Evolutionary conservation across 2,888 invertebrate genomes (phyloP).

Genomic region (Coleophora deauratella): DNA sequence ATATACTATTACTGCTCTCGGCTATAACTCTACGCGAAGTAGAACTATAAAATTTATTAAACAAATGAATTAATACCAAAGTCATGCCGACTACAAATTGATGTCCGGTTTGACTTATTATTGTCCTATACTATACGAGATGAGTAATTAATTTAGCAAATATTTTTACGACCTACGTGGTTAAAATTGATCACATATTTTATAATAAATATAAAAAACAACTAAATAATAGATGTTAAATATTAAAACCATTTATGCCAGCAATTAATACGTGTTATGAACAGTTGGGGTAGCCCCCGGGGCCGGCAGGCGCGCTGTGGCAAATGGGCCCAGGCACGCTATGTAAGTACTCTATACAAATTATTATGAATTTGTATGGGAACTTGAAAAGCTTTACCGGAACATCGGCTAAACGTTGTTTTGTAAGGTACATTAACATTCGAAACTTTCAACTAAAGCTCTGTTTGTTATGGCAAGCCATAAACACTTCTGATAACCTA

Average conservation of each 20-base stretch:
- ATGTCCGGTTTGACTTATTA: too few species aligned
- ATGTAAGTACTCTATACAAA: conserved; percentile 22
- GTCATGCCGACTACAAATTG: too few species aligned
- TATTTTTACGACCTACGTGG: too few species aligned
- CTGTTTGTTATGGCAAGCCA: neutral
- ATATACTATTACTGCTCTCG: neutral
- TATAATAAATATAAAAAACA: neutral
- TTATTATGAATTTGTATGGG: conserved; percentile 31
- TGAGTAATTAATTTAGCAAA: too few species aligned
- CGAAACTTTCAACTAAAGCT: neutral
- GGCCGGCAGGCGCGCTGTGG: conserved; percentile 30
- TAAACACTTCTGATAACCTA: too few species aligned
- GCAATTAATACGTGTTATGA: conserved; percentile 50
- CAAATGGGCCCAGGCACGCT: conserved; percentile 52
- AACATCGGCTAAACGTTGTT: neutral
- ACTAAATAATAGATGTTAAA: conserved; percentile 24
- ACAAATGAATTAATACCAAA: too few species aligned
- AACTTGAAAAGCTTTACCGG: conserved; percentile 14
- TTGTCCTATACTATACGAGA: too few species aligned
- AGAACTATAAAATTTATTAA: neutral
- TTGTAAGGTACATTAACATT: conserved; percentile 1
- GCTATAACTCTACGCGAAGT: neutral
- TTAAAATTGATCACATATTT: too few species aligned
- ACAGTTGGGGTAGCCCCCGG: conserved; percentile 36
- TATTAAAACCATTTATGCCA: conserved; percentile 55